These are phyloP conservation scores for Athalia cordata DNA, from an alignment of 2,888 invertebrate species.

Conservation along the genomic window DNA sequence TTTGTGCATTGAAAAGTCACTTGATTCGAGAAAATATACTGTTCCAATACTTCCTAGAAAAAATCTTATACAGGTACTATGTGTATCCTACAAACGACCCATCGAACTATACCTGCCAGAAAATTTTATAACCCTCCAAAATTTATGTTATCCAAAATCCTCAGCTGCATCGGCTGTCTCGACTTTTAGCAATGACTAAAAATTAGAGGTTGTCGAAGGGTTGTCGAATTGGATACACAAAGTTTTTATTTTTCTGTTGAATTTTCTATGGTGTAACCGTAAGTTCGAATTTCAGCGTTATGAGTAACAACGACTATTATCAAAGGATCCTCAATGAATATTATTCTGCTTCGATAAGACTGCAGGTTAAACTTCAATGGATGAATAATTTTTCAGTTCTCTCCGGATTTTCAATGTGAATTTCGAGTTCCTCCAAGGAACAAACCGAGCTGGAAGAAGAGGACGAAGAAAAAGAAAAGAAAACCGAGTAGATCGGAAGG, in stretches of 20 bases:
- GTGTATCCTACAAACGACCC: not conserved
- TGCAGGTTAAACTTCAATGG: too few species aligned
- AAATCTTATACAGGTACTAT: not conserved
- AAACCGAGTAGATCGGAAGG: not conserved
- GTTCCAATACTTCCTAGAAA: not conserved
- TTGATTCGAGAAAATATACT: conserved; percentile 11
- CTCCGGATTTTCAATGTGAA: too few species aligned
- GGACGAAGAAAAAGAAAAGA: not conserved
- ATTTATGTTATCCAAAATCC: conserved; percentile 18
- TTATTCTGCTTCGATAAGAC: too few species aligned
- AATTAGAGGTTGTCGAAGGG: not conserved
- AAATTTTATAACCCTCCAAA: not conserved
- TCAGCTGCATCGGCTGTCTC: not conserved
- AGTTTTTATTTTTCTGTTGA: not conserved
- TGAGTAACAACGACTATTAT: too few species aligned
- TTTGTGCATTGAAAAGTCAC: not conserved
- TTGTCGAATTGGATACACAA: not conserved
- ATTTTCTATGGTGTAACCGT: not conserved
- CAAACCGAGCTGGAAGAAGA: too few species aligned
- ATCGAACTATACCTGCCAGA: not conserved
- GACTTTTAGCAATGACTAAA: not conserved
- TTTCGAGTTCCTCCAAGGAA: too few species aligned
- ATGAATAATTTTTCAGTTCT: too few species aligned
- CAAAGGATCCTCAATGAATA: too few species aligned
- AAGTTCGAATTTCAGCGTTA: too few species aligned